Evolutionary conservation across 2,797 vertebrate species (phyloP), one percentile per base, ranked within the genome.

Genomic region (Sitta carolinensis): DNA sequence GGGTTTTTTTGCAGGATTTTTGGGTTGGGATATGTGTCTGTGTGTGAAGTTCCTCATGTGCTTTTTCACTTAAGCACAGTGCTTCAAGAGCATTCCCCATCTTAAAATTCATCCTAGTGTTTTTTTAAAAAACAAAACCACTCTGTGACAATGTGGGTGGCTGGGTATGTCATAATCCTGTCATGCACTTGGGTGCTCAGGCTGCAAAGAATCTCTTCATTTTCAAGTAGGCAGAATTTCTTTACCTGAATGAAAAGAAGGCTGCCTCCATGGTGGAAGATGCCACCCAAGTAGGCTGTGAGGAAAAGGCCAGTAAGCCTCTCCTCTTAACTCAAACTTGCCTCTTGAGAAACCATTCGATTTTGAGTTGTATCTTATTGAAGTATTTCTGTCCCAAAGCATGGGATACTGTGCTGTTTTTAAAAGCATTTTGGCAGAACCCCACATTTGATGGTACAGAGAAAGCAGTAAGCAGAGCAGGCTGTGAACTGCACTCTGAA

Each of bases 101-200:
- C 69, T 93, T 93, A 87, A 87, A 87, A 94, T 77, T 51, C 58
- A 67, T 76, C 48, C 47, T 62, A 25, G 21, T 11, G 18, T 5
- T 52, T 17, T 58, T 84, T 86, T 64, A 3, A 16, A 27, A 54
- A 89, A 51, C 0, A 0, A 62, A 93, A 52, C 29, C 21, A 22
- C 51, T 59, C 47, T 50, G 73, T 52, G 79, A 87, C 92, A 85
- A 87, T 94, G 93, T 96, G 95, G 91, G 95, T 96, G 91, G 94
- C 5, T 96, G 84, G 30, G 38, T 92, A 74, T 90, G 76, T 93
- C 94, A 94, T 95, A 96, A 96, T 97, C 96, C 95, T 97, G 92
- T 96, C 92, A 96, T 88, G 91, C 94, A 97, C 94, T 96, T 96
- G 92, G 91, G 91, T 86, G 92, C 92, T 79, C 94, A 94, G 73